These are phyloP conservation scores for Labroides dimidiatus DNA, from an alignment of 2,797 vertebrate genomes.

Conservation along the genomic window DNA sequence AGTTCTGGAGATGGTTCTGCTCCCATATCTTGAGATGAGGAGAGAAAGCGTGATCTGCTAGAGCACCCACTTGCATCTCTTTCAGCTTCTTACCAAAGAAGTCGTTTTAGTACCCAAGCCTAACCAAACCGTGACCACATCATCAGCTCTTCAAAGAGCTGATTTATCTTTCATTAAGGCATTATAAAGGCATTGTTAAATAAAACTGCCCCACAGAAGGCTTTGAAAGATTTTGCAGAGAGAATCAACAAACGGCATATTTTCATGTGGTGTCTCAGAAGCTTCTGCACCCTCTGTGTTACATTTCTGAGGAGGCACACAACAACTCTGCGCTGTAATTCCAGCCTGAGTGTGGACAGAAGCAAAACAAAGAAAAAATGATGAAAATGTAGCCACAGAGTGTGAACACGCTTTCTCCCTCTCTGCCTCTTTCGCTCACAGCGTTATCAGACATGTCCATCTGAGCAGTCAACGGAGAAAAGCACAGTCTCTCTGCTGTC, in stretches of 20 bases:
- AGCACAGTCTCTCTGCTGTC: slow-evolving; percentile 16
- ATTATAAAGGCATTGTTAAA: not conserved
- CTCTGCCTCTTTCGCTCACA: not conserved
- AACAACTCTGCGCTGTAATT: not conserved
- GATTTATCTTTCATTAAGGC: not conserved
- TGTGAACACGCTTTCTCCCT: not conserved
- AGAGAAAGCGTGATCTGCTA: too few relatives aligned
- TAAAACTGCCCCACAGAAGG: too few relatives aligned
- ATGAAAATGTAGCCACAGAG: not conserved
- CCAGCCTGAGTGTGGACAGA: not conserved
- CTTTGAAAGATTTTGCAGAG: not conserved
- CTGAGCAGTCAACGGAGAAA: slow-evolving; percentile 17
- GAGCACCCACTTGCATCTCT: too few relatives aligned
- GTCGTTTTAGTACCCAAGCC: not conserved
- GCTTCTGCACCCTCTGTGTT: not conserved
- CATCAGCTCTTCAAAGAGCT: not conserved
- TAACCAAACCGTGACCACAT: not conserved
- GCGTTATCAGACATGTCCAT: slow-evolving; percentile 48
- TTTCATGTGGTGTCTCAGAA: not conserved
- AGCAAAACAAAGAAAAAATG: slow-evolving; percentile 9
- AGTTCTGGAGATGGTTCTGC: too few relatives aligned
- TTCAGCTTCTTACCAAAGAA: too few relatives aligned
- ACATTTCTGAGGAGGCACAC: not conserved
- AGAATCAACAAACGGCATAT: not conserved
- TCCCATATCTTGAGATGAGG: too few relatives aligned